Percentiles rank a stretch among this genome's conserved stretches.
These are phyloP conservation scores for Brachyhypopomus occidentalis DNA, from an alignment of 2,113 vertebrate genomes.

Conservation along the genomic window DNA sequence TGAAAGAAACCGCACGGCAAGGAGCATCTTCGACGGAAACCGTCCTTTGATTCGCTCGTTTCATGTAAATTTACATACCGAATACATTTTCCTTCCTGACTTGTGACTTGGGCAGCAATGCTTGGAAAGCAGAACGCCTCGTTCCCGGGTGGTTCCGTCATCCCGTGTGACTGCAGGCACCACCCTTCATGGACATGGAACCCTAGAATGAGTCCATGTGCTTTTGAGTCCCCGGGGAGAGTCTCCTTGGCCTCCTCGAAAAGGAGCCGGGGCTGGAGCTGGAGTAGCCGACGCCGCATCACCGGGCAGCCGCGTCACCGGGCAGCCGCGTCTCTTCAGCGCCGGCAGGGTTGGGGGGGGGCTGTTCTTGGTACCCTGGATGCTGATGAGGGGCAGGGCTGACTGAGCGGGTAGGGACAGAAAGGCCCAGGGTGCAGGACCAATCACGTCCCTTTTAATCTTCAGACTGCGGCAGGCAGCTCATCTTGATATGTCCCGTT, in stretches of 20 bases:
- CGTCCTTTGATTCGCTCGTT: background rate
- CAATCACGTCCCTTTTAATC: constrained; percentile 21
- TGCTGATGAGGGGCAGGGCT: constrained; percentile 20
- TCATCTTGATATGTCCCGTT: too few species aligned
- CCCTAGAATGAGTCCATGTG: background rate
- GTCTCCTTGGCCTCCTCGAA: background rate
- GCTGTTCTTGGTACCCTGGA: constrained; percentile 6
- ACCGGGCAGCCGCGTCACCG: too few species aligned
- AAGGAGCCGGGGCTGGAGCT: background rate
- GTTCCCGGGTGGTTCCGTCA: background rate
- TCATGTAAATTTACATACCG: background rate
- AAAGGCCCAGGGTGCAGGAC: constrained; percentile 34
- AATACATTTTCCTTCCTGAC: background rate
- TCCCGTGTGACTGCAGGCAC: background rate
- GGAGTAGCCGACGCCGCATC: background rate
- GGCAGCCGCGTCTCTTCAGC: background rate
- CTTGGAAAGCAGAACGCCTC: too few species aligned
- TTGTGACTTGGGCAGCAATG: too few species aligned
- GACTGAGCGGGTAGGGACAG: background rate
- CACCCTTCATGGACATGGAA: background rate
- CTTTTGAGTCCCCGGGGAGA: background rate
- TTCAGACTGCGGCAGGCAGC: constrained; percentile 13
- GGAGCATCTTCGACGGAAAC: background rate
- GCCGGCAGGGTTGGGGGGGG: background rate
- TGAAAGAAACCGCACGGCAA: background rate